Percentiles rank a stretch among this genome's conserved stretches.
These are phyloP conservation scores for Corapipo altera DNA, from an alignment of 2,113 vertebrate species.

Conservation along the genomic window DNA sequence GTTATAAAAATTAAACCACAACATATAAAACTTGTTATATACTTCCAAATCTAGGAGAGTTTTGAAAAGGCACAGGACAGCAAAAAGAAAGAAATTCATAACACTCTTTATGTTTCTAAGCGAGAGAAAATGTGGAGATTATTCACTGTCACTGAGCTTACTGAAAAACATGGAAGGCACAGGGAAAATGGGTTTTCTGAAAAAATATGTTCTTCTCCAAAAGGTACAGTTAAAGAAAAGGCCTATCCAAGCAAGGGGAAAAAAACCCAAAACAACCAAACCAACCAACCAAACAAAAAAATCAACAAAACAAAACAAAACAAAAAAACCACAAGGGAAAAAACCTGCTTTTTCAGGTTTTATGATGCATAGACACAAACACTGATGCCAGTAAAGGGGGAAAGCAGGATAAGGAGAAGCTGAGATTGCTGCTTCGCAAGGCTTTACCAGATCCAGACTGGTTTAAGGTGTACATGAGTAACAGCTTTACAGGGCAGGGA, in stretches of 20 bases:
- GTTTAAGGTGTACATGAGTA: background rate
- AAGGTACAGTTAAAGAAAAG: background rate
- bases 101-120: background rate
- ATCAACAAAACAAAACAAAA: background rate
- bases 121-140: background rate
- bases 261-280: background rate
- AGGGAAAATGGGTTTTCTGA: background rate
- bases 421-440: background rate
- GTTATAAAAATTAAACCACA: background rate
- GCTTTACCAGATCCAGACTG: background rate
- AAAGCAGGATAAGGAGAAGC: background rate
- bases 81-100: background rate
- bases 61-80: background rate
- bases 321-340: background rate
- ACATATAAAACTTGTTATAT: background rate
- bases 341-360: background rate
- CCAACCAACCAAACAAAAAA: background rate
- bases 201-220: background rate
- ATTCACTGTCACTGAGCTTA: background rate
- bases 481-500: background rate
- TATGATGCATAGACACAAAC: background rate
- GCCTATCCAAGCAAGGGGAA: background rate
- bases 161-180: background rate
- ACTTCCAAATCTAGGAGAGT: background rate
- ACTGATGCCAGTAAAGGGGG: background rate